Base-by-base conservation (phyloP, 1,140 invertebrate genomes). In the Contarinia nasturtii region DNA sequence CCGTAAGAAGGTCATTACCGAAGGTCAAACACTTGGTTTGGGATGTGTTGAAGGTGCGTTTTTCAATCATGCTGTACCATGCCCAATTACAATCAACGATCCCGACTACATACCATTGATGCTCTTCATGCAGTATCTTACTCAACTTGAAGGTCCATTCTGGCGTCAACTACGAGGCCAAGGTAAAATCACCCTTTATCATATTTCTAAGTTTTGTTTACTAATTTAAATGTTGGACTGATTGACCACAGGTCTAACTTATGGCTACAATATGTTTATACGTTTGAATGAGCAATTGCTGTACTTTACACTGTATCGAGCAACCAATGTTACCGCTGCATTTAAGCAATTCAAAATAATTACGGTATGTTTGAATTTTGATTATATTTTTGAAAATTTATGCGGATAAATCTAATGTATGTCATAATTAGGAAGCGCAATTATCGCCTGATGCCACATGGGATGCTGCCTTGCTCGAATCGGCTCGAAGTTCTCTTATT, bases 121-220 rank as follows among this genome's bases (percentile, higher is more conserved):
- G 45, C 77, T 91, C 20, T 80, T 82, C 48, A 67, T 90, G 41
- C 82, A 90, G 60, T 93, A 92, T 66, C 74, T 93, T 38, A 82
- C 75, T 12, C 88, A 92, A 67, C 67, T 81, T 0, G 87, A 92
- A 77, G 88, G 90, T 33, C 87, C 88, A 27, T 76, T 93, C 73
- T 93, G 86, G 85, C 75, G 75, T 48, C 72, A 80, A 58, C 79
- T 93, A 49, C 69, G 88, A 56, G 88, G 88, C 21, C 74, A 78
- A 52, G 27, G 27, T 27, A 27, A 27, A n/a, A n/a, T n/a, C n/a
- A n/a, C n/a, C n/a, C n/a, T n/a, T n/a, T n/a, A n/a, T n/a, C n/a
- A n/a, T n/a, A n/a, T n/a, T n/a, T n/a, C n/a, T n/a, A n/a, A n/a
- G n/a, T n/a, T n/a, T n/a, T n/a, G n/a, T n/a, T n/a, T n/a, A n/a